Conservation (phyloP, 2,888 invertebrate genomes). For the Aphrophora alni region DNA sequence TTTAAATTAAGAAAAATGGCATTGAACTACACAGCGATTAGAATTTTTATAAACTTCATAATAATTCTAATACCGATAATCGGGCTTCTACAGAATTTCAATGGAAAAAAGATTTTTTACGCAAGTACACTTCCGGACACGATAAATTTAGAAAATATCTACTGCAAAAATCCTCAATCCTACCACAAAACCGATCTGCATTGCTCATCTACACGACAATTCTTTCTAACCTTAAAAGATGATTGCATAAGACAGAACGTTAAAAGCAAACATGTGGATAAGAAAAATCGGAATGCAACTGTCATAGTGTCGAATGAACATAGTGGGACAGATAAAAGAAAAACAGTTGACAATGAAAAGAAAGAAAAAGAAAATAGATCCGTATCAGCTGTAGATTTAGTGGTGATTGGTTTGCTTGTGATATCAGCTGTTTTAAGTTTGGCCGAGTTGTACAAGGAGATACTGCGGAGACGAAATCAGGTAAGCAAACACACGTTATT, state of each 20-base stretch:
- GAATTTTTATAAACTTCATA: background rate
- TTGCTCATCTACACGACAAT: background rate
- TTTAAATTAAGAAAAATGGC: background rate
- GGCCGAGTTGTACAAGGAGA: background rate
- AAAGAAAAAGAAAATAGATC: background rate
- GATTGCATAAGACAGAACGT: background rate
- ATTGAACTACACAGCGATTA: background rate
- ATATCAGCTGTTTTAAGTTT: background rate
- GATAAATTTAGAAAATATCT: background rate
- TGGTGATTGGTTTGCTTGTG: background rate
- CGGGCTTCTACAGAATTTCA: background rate
- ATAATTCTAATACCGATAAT: background rate
- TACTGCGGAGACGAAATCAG: background rate
- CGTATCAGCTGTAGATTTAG: background rate
- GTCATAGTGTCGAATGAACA: too few species aligned
- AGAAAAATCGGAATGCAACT: too few species aligned
- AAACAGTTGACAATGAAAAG: background rate
- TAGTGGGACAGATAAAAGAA: too few species aligned
- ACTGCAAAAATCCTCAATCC: background rate
- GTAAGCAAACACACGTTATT: background rate
- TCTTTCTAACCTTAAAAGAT: background rate
- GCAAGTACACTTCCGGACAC: background rate
- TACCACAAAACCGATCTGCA: background rate
- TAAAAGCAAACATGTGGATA: too few species aligned
- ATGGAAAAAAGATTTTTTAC: background rate